Percentiles rank a stretch among this genome's conserved stretches.
Evolutionary conservation across 2,797 vertebrate species (phyloP).

Genomic region (Pogoniulus pusillus): DNA sequence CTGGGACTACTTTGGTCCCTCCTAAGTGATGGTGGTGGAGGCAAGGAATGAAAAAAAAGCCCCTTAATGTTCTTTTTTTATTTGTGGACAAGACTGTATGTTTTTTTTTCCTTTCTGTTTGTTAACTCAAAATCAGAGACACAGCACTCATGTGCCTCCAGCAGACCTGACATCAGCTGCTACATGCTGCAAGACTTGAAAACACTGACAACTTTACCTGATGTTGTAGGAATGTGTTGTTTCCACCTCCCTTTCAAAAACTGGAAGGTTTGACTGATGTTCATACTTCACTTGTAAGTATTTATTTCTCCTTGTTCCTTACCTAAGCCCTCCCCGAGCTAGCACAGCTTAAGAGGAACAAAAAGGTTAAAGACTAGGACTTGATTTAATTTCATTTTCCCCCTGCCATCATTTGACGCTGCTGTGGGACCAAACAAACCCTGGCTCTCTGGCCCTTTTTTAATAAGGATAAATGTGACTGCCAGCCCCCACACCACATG

Average conservation of each 20-base stretch:
- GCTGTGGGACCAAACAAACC: not conserved
- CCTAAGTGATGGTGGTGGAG: not conserved
- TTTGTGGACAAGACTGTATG: not conserved
- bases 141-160: not conserved
- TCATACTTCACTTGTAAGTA: not conserved
- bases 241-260: not conserved
- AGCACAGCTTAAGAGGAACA: not conserved
- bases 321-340: not conserved
- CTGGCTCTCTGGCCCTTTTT: not conserved
- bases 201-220: not conserved
- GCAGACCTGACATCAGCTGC: not conserved
- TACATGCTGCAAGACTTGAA: not conserved
- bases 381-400: not conserved
- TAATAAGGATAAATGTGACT: not conserved
- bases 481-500: rapidly evolving
- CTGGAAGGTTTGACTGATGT: not conserved
- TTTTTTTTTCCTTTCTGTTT: not conserved
- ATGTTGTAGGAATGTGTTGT: not conserved
- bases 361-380: not conserved
- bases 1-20: not conserved
- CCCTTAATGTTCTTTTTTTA: not conserved
- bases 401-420: slow-evolving; percentile 7
- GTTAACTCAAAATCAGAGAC: not conserved
- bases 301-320: not conserved
- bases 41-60: not conserved